A percentile compares a stretch with the other conserved stretches of the same genome.
Conservation (phyloP, 1,140 invertebrate species). For the Drosophila mauritiana region DNA sequence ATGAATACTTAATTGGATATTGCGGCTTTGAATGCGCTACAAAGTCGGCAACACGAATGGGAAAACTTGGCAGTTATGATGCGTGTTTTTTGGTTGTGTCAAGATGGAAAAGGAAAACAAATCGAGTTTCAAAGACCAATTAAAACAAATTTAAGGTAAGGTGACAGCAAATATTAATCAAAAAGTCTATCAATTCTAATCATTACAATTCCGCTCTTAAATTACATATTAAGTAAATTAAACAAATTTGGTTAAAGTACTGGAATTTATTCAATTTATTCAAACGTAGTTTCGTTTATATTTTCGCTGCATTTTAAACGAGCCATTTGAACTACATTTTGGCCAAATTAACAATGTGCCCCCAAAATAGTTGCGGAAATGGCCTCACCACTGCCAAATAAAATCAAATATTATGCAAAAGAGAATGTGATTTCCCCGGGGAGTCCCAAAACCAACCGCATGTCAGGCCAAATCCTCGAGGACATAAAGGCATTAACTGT, state of each 20-base stretch:
- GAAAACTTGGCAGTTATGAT: constrained; percentile 22
- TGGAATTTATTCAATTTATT: not conserved
- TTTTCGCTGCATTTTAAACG: not conserved
- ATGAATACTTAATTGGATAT: constrained; percentile 79
- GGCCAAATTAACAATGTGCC: constrained; percentile 38
- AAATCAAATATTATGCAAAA: constrained; percentile 77
- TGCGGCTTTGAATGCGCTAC: constrained; percentile 65
- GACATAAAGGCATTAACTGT: constrained; percentile 80
- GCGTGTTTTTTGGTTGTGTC: constrained; percentile 7
- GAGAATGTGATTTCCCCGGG: constrained; percentile 51
- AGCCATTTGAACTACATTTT: constrained; percentile 33
- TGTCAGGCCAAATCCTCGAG: constrained; percentile 61
- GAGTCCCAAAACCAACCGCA: constrained; percentile 17
- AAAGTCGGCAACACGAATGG: constrained; percentile 44
- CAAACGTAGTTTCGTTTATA: not conserved
- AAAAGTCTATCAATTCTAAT: not conserved
- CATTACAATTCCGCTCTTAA: not conserved
- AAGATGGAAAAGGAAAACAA: constrained; percentile 24
- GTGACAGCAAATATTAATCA: not conserved
- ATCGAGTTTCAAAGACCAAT: not conserved
- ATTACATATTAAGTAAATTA: not conserved
- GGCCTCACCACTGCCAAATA: constrained; percentile 50
- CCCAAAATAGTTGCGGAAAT: constrained; percentile 28
- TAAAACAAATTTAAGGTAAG: constrained; percentile 7
- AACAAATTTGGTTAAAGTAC: not conserved